These are phyloP conservation scores for Torymus tubicola DNA, from an alignment of 2,888 invertebrate genomes.

Conservation along the genomic window DNA sequence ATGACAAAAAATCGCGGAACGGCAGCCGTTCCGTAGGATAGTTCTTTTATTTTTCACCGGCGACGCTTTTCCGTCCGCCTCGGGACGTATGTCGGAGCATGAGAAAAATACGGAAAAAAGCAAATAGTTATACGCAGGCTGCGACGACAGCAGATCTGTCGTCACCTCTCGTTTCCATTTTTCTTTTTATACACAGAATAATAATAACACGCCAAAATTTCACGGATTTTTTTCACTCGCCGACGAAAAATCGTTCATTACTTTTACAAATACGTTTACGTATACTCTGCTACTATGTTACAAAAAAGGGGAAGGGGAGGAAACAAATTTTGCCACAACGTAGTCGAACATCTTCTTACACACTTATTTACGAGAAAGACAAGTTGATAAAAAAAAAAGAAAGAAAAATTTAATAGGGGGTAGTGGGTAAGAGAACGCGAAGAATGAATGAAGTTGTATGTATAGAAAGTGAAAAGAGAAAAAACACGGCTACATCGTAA, in stretches of 20 bases:
- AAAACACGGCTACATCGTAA: slow-evolving; percentile 63
- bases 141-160: slow-evolving; percentile 57
- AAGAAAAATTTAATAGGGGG: slow-evolving; percentile 57
- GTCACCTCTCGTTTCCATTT: slow-evolving; percentile 61
- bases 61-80: slow-evolving; percentile 21
- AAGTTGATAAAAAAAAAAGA: slow-evolving; percentile 66
- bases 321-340: slow-evolving; percentile 45
- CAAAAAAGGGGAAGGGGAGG: slow-evolving; percentile 66
- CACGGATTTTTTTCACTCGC: slow-evolving; percentile 44
- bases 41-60: slow-evolving; percentile 61
- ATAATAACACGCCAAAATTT: slow-evolving; percentile 60
- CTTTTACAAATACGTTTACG: slow-evolving; percentile 56
- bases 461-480: slow-evolving; percentile 38
- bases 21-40: slow-evolving; percentile 70
- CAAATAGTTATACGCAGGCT: background rate
- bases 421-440: slow-evolving; percentile 59
- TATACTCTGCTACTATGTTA: slow-evolving; percentile 71
- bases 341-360: slow-evolving; percentile 52
- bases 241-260: slow-evolving; percentile 62
- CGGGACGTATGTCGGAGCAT: slow-evolving; percentile 3
- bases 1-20: slow-evolving; percentile 62
- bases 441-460: slow-evolving; percentile 53
- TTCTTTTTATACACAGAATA: slow-evolving; percentile 64
- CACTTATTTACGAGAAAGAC: slow-evolving; percentile 62
- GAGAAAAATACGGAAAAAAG: slow-evolving; percentile 30